Conservation (phyloP, 2,888 invertebrate species). For the Drosophila paranaensis region DNA sequence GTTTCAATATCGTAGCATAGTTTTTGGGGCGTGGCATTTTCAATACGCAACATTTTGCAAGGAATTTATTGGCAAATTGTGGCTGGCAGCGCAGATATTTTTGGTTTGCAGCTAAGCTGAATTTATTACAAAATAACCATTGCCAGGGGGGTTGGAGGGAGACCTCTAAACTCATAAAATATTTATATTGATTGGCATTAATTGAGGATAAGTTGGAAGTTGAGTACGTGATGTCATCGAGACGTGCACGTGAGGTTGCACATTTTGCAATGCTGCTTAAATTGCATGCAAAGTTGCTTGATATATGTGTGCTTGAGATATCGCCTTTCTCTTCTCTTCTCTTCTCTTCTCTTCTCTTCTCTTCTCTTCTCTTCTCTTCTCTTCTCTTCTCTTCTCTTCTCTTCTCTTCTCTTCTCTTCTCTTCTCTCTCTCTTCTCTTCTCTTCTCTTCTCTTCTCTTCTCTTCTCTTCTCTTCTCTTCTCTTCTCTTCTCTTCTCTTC, state of each 20-base stretch:
- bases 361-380: no score
- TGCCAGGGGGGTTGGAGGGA: no score
- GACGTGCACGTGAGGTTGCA: background rate
- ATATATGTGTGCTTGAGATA: no score
- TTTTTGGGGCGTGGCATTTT: slow-evolving; percentile 22
- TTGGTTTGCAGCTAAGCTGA: background rate
- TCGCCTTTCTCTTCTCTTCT: no score
- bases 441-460: no score
- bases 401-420: no score
- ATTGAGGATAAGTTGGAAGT: background rate
- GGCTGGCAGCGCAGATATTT: background rate
- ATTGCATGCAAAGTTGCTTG: background rate
- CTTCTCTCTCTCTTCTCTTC: no score
- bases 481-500: no score
- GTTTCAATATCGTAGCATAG: slow-evolving; percentile 30
- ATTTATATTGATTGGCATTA: background rate
- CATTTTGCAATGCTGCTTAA: background rate
- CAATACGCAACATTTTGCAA: background rate
- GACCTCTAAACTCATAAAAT: background rate
- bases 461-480: no score
- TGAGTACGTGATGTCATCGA: background rate
- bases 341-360: no score
- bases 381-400: no score
- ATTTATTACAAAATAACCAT: background rate
- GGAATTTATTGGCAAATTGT: slow-evolving; percentile 6